Conservation (phyloP, 2,113 vertebrate genomes). For the Oryzias curvinotus region DNA sequence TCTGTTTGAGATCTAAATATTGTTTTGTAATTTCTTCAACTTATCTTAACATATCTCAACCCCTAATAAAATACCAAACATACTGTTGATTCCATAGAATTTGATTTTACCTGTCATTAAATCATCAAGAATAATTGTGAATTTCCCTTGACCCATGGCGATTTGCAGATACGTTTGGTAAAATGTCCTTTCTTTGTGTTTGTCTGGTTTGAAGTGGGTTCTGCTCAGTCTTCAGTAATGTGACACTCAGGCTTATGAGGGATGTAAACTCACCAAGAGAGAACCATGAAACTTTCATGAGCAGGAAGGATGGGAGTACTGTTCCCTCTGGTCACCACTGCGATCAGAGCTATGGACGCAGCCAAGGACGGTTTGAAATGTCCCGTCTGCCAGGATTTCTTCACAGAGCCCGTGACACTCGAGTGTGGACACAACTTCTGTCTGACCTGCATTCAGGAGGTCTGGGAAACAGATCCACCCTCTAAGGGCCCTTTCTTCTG, state of each 20-base stretch:
- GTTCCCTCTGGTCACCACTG: slow-evolving; percentile 6
- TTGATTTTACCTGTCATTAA: no score
- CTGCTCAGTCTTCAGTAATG: slow-evolving; percentile 59
- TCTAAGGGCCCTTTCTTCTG: slow-evolving; percentile 65
- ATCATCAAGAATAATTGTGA: no score
- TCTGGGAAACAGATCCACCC: slow-evolving; percentile 69
- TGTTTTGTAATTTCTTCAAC: no score
- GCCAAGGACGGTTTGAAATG: slow-evolving; percentile 63
- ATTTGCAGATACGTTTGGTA: not conserved
- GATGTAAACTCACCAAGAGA: slow-evolving; percentile 21
- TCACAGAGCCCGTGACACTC: slow-evolving; percentile 68
- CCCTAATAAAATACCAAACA: no score
- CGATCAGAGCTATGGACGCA: slow-evolving; percentile 55
- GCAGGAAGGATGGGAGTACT: slow-evolving; percentile 26
- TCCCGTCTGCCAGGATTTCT: slow-evolving; percentile 73
- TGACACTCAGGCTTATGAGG: slow-evolving; percentile 50
- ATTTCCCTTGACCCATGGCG: no score
- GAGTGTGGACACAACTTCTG: slow-evolving; percentile 76
- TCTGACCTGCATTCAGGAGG: slow-evolving; percentile 68
- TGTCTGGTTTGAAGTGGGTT: slow-evolving; percentile 15
- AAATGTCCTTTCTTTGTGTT: not conserved
- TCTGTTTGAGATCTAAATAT: no score
- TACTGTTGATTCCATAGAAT: no score
- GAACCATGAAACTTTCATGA: slow-evolving; percentile 68
- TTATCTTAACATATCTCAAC: no score